Conservation (phyloP, 2,888 invertebrate species). For the Eupelmus urozonus region DNA sequence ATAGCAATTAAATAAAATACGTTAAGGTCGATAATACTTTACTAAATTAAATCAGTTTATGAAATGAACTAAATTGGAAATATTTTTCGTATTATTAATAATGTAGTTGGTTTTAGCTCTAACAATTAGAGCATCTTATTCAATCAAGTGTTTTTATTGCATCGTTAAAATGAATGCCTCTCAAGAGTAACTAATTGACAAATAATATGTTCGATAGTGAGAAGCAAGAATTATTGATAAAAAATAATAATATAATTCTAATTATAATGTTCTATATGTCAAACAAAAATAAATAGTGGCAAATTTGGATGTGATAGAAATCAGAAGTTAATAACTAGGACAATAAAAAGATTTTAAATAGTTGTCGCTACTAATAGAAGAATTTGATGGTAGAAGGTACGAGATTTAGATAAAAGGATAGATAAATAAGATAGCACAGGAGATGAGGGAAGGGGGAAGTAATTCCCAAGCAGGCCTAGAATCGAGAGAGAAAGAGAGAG, state of each 20-base stretch:
- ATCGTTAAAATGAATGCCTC: too few species aligned
- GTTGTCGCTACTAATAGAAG: neutral
- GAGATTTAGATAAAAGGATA: neutral
- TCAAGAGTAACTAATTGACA: too few species aligned
- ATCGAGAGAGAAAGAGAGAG: conserved; percentile 10
- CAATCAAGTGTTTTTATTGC: too few species aligned
- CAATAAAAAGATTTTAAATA: conserved; percentile 28
- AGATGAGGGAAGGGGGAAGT: conserved; percentile 23
- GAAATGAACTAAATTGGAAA: conserved; percentile 9
- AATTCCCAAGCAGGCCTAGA: neutral
- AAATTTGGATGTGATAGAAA: neutral
- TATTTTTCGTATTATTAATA: conserved; percentile 6
- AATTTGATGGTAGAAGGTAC: neutral
- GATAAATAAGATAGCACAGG: conserved; percentile 13
- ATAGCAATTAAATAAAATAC: neutral
- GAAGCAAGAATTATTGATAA: too few species aligned
- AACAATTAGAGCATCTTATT: too few species aligned
- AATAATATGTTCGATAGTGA: too few species aligned
- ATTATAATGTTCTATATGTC: too few species aligned
- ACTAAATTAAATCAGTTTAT: conserved; percentile 14
- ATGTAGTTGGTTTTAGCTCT: too few species aligned
- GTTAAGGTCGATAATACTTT: neutral
- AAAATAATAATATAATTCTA: too few species aligned
- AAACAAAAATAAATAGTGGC: too few species aligned
- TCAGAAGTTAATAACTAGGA: conserved; percentile 23